Percentiles rank a stretch among this genome's conserved stretches.
Conservation (phyloP, 2,113 vertebrate species). For the Chaetodon auriga region DNA sequence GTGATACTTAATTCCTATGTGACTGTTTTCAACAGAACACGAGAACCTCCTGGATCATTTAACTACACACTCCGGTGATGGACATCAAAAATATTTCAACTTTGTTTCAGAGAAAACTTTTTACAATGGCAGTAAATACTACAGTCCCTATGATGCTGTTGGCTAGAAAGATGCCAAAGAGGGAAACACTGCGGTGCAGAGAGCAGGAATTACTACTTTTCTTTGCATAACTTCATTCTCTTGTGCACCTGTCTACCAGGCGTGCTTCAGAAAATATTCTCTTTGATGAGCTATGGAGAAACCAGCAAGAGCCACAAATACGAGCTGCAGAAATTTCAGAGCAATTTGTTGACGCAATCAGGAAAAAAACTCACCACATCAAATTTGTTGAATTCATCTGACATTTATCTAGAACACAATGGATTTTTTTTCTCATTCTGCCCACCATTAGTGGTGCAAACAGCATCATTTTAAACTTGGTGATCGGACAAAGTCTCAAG, state of each 20-base stretch:
- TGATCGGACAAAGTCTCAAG: constrained; percentile 1
- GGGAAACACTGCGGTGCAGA: background rate
- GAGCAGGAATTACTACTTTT: background rate
- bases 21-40: background rate
- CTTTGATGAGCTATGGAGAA: background rate
- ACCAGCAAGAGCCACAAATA: background rate
- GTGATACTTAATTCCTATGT: background rate
- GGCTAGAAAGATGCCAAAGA: background rate
- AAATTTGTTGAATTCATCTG: background rate
- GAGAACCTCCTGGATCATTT: background rate
- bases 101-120: background rate
- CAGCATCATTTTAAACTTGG: background rate
- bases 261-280: background rate
- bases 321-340: background rate
- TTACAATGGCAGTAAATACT: background rate
- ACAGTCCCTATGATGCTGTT: background rate
- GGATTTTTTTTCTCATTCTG: background rate
- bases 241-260: background rate
- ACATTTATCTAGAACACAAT: background rate
- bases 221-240: background rate
- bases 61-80: background rate
- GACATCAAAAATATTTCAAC: background rate
- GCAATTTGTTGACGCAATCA: background rate
- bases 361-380: background rate
- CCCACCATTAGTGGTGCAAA: background rate